Conservation (phyloP, 2,888 invertebrate species). For the Fragum whitleyi region DNA sequence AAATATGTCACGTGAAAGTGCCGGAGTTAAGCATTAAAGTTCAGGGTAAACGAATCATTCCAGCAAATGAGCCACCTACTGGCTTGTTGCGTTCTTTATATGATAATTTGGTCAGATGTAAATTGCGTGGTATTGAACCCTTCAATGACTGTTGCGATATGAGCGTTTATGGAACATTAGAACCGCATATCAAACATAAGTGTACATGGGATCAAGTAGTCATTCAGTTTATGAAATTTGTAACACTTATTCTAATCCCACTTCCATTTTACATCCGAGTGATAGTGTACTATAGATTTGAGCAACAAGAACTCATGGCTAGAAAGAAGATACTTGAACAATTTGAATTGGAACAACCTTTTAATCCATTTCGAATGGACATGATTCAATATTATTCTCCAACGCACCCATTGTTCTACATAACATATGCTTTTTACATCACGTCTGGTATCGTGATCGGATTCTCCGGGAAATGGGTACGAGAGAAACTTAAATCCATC, state of each 20-base stretch:
- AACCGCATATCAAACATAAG: constrained; percentile 68
- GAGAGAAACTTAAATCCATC: constrained; percentile 78
- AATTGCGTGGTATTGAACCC: constrained; percentile 79
- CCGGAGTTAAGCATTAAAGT: constrained; percentile 77
- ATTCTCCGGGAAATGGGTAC: constrained; percentile 70
- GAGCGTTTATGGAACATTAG: constrained; percentile 77
- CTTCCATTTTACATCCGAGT: constrained; percentile 81
- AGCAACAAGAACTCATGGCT: constrained; percentile 76
- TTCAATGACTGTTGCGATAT: constrained; percentile 81
- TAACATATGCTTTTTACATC: constrained; percentile 79
- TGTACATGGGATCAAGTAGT: constrained; percentile 77
- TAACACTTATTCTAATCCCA: constrained; percentile 79
- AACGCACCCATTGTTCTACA: constrained; percentile 79
- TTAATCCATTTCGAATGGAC: constrained; percentile 78
- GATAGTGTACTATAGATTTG: constrained; percentile 81
- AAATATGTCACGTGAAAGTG: constrained; percentile 74
- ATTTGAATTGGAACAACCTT: constrained; percentile 67
- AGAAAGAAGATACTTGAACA: constrained; percentile 65
- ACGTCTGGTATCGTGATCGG: constrained; percentile 76
- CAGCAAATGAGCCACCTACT: constrained; percentile 80
- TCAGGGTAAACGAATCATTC: constrained; percentile 79
- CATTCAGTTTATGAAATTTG: constrained; percentile 72
- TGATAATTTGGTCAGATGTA: constrained; percentile 80
- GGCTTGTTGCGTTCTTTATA: constrained; percentile 79
- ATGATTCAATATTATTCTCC: constrained; percentile 81